Conservation (phyloP, 2,888 invertebrate genomes). For the Lobophora halterata region DNA sequence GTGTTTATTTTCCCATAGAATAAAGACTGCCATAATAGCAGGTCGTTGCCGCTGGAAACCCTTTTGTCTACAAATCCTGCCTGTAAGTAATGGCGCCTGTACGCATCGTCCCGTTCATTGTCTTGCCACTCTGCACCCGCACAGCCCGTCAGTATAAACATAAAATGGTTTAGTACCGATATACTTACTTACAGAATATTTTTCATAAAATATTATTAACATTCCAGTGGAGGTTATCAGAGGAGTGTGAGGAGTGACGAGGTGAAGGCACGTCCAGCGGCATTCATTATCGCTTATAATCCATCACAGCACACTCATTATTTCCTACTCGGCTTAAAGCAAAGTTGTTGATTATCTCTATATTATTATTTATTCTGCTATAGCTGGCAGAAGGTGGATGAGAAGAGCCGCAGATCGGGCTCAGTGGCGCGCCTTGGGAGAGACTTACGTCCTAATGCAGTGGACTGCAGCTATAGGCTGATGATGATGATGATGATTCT, state of each 20-base stretch:
- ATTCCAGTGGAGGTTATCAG: no score
- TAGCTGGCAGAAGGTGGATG: no score
- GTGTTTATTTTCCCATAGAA: not conserved
- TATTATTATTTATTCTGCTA: no score
- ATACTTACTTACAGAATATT: no score
- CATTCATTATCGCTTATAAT: not conserved
- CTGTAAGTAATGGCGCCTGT: slow-evolving; percentile 11
- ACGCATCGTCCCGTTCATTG: not conserved
- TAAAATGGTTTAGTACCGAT: not conserved
- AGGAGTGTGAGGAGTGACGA: not conserved
- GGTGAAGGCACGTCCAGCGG: not conserved
- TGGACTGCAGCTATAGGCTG: no score
- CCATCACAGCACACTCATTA: not conserved
- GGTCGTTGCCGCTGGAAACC: slow-evolving; percentile 1
- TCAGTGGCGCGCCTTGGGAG: no score
- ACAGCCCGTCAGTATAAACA: not conserved
- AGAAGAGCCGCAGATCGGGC: no score
- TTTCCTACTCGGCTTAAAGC: not conserved
- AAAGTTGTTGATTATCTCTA: slow-evolving; percentile 1
- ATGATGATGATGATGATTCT: no score
- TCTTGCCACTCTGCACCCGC: not conserved
- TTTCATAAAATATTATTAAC: no score
- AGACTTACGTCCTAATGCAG: no score
- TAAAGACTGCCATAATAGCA: slow-evolving; percentile 4
- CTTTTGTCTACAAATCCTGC: slow-evolving; percentile 9